phyloP scores from a whole-genome alignment of 2,113 vertebrate species.

The Psammodynastes pulverulentus region DNA sequence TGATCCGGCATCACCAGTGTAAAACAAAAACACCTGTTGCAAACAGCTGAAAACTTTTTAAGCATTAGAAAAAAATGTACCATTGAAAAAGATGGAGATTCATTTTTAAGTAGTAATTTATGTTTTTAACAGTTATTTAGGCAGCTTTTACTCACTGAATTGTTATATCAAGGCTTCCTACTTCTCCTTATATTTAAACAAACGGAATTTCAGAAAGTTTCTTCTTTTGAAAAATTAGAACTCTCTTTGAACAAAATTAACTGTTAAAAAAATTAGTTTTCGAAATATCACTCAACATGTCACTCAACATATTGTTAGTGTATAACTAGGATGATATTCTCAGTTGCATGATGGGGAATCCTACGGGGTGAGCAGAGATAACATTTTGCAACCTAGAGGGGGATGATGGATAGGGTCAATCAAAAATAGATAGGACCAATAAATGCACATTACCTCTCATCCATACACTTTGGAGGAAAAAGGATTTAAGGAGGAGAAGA shows the following conservation, averaged over 20 bases:
- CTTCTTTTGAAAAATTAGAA: background rate
- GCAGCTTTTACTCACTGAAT: background rate
- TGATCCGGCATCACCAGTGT: background rate
- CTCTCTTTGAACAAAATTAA: background rate
- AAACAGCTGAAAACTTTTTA: background rate
- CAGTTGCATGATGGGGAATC: background rate
- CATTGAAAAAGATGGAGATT: constrained; percentile 1
- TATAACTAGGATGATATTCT: background rate
- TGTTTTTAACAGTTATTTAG: background rate
- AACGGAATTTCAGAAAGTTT: background rate
- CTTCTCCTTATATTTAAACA: background rate
- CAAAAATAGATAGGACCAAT: background rate
- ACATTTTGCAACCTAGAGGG: background rate
- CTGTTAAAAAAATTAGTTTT: background rate
- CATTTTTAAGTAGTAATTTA: background rate
- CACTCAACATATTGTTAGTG: background rate
- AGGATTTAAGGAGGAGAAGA: background rate
- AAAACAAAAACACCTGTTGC: background rate
- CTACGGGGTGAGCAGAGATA: background rate
- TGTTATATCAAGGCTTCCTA: background rate
- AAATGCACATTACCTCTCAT: background rate
- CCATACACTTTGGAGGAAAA: background rate
- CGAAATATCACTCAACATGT: background rate
- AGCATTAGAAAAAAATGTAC: background rate
- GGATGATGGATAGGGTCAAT: background rate